Evolutionary conservation across 2,888 invertebrate genomes (phyloP).

Genomic region (Hyposoter dolosus): DNA sequence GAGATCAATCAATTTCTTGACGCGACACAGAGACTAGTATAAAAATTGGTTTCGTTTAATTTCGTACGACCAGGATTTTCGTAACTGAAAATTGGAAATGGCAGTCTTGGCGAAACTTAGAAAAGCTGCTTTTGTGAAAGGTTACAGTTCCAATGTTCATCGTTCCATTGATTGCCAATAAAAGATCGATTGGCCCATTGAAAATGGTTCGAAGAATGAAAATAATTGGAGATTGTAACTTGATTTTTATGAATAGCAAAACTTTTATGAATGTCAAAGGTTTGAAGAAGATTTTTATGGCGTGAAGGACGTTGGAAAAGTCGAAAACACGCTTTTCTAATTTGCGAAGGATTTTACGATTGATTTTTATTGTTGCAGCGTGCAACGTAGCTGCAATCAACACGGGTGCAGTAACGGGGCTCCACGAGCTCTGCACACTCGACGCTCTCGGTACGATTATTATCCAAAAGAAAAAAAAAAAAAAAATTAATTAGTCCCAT

Average conservation of each 20-base stretch:
- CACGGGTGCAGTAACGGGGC: slow-evolving; percentile 74
- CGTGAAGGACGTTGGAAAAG: not conserved
- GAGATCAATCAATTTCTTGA: not conserved
- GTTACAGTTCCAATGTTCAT: not conserved
- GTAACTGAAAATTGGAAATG: not conserved
- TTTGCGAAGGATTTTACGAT: slow-evolving; percentile 40
- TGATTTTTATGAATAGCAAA: not conserved
- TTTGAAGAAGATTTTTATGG: not conserved
- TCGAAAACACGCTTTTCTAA: not conserved
- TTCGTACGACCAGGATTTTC: not conserved
- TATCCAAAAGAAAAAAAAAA: slow-evolving; percentile 31
- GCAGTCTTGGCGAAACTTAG: not conserved
- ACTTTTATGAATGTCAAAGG: not conserved
- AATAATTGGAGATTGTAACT: not conserved
- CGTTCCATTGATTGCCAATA: not conserved
- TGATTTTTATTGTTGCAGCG: slow-evolving; percentile 80
- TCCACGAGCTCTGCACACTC: slow-evolving; percentile 81
- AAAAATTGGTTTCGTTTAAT: not conserved
- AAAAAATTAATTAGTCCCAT: slow-evolving; percentile 28
- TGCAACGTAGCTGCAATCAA: slow-evolving; percentile 78
- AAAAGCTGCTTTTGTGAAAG: not conserved
- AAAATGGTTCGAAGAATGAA: not conserved
- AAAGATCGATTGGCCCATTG: not conserved
- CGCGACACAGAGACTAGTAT: not conserved
- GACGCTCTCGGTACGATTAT: slow-evolving; percentile 81